Evolutionary conservation across 2,888 invertebrate species (phyloP).

Genomic region (Zeuzera pyrina): DNA sequence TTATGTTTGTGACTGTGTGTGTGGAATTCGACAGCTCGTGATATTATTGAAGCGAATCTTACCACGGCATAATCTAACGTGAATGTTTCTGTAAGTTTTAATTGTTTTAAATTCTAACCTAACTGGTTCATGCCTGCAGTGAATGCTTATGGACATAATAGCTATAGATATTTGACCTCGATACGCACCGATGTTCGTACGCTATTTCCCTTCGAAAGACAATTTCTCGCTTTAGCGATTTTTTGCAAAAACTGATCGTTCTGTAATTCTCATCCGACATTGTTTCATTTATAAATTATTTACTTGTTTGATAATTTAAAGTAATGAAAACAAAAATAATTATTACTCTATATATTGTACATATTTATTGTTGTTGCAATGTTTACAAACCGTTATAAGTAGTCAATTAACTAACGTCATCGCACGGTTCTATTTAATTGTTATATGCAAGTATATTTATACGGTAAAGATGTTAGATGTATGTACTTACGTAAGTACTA

Average conservation of each 20-base stretch:
- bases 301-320: too few relatives aligned
- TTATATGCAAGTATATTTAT: too few relatives aligned
- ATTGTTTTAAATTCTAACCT: constrained; percentile 20
- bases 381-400: too few relatives aligned
- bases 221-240: constrained; percentile 37
- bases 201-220: constrained; percentile 43
- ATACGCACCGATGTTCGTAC: constrained; percentile 31
- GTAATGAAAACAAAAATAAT: too few relatives aligned
- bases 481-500: too few relatives aligned
- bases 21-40: constrained; percentile 36
- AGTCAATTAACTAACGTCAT: too few relatives aligned
- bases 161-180: constrained; percentile 45
- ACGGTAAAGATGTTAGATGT: too few relatives aligned
- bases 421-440: too few relatives aligned
- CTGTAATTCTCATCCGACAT: too few relatives aligned
- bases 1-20: constrained; percentile 51
- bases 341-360: too few relatives aligned
- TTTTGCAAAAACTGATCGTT: constrained; percentile 7
- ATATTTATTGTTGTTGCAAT: too few relatives aligned
- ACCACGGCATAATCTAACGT: constrained; percentile 64
- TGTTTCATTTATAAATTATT: background rate
- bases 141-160: constrained; percentile 15
- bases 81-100: constrained; percentile 53
- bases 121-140: constrained; percentile 38
- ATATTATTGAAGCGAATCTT: constrained; percentile 67